Percentiles rank a stretch among this genome's conserved stretches.
These are phyloP conservation scores for Halcyon leucocephala DNA, from an alignment of 2,797 vertebrate genomes.

Conservation along the genomic window DNA sequence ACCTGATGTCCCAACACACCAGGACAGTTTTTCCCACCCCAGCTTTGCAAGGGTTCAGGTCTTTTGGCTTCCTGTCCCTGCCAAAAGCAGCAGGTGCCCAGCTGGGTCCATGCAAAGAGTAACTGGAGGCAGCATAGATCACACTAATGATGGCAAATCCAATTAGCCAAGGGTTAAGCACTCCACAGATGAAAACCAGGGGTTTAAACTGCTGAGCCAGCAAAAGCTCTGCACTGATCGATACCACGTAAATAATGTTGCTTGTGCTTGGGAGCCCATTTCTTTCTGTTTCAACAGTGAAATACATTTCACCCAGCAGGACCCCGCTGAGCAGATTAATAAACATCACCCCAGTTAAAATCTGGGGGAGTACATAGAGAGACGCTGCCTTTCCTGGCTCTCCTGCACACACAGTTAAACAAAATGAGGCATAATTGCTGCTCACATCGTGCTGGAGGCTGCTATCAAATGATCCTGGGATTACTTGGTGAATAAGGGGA, in stretches of 20 bases:
- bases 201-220: slow-evolving; percentile 44
- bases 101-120: background rate
- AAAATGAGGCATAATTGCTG: background rate
- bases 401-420: fast-evolving
- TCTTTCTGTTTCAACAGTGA: background rate
- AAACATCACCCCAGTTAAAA: fast-evolving
- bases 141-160: background rate
- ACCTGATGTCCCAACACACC: fast-evolving
- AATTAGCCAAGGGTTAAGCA: slow-evolving; percentile 53
- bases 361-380: fast-evolving
- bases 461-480: background rate
- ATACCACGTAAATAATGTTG: background rate
- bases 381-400: fast-evolving
- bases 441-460: fast-evolving
- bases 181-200: slow-evolving; percentile 1
- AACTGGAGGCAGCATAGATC: background rate
- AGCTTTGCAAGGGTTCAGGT: background rate
- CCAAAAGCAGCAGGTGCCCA: background rate
- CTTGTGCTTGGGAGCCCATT: background rate
- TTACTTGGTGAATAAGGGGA: background rate
- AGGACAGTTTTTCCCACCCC: fast-evolving
- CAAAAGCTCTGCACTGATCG: background rate
- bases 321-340: fast-evolving
- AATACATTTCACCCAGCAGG: background rate
- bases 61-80: background rate